Evolutionary conservation across 2,797 vertebrate species (phyloP).

Genomic region (Acrocephalus scirpaceus): DNA sequence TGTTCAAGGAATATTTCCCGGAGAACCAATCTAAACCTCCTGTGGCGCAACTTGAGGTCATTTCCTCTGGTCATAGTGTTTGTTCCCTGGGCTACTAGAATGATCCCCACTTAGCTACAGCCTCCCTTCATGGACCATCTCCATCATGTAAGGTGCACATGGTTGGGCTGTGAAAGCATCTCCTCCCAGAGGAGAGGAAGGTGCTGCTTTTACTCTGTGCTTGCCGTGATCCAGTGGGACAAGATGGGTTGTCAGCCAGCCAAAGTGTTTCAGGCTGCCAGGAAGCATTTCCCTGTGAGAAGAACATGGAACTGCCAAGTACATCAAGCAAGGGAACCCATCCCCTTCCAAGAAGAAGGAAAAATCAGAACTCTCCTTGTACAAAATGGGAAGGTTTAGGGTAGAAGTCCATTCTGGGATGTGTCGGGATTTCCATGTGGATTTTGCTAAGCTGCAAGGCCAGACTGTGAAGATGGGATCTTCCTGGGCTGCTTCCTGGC

Average conservation of each 20-base stretch:
- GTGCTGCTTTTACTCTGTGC: not conserved
- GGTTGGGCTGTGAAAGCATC: not conserved
- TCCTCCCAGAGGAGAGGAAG: not conserved
- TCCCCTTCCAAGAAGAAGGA: not conserved
- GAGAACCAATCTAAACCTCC: not conserved
- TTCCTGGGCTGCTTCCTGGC: no score
- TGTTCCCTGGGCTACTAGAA: not conserved
- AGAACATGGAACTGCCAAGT: not conserved
- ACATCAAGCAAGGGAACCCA: not conserved
- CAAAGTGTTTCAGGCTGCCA: not conserved
- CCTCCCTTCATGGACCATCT: not conserved
- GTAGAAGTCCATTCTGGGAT: not conserved
- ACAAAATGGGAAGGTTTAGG: not conserved
- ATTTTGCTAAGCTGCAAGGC: not conserved
- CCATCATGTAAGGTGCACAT: not conserved
- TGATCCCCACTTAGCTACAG: not conserved
- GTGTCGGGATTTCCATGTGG: not conserved
- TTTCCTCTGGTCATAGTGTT: not conserved
- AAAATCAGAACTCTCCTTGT: not conserved
- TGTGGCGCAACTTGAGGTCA: not conserved
- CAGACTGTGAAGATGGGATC: not conserved
- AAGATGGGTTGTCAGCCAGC: rapidly evolving
- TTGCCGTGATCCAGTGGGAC: not conserved
- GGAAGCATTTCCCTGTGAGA: not conserved
- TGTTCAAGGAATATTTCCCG: not conserved